phyloP scores from a whole-genome alignment of 2,888 invertebrate genomes.

The Operophtera brumata region DNA sequence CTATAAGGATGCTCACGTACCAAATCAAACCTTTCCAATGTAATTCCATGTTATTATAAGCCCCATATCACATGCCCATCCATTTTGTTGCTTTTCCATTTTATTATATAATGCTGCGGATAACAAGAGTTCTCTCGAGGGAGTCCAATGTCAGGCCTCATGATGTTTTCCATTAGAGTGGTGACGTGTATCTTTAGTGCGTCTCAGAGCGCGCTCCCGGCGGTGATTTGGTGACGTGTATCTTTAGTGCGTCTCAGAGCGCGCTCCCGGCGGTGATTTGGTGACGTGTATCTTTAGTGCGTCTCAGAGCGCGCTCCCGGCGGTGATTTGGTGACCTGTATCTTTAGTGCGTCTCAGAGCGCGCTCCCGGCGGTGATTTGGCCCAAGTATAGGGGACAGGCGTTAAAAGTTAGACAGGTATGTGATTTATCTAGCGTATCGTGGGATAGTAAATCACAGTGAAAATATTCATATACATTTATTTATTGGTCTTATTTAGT shows the following conservation, averaged over 20 bases:
- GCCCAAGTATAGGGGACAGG: conserved; percentile 28
- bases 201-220: conserved; percentile 41
- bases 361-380: conserved; percentile 39
- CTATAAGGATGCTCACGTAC: too few relatives aligned
- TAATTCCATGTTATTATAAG: not conserved
- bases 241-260: conserved; percentile 46
- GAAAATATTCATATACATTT: not conserved
- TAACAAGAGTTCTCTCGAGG: conserved; percentile 37
- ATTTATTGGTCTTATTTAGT: too few relatives aligned
- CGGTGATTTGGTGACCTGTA: conserved; percentile 53
- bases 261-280: conserved; percentile 41
- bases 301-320: conserved; percentile 41
- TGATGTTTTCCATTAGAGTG: conserved; percentile 66
- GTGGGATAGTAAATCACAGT: not conserved
- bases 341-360: conserved; percentile 46
- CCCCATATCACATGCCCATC: conserved; percentile 12
- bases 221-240: conserved; percentile 53
- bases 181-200: conserved; percentile 54
- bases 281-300: conserved; percentile 54
- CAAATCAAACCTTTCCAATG: not conserved
- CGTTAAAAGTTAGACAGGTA: not conserved
- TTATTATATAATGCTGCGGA: conserved; percentile 42
- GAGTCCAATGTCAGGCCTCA: conserved; percentile 49
- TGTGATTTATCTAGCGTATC: conserved; percentile 2
- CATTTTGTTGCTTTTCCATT: conserved; percentile 18